Percentiles rank a stretch among this genome's conserved stretches.
phyloP scores from a whole-genome alignment of 2,113 vertebrate genomes.

The Scatophagus argus region DNA sequence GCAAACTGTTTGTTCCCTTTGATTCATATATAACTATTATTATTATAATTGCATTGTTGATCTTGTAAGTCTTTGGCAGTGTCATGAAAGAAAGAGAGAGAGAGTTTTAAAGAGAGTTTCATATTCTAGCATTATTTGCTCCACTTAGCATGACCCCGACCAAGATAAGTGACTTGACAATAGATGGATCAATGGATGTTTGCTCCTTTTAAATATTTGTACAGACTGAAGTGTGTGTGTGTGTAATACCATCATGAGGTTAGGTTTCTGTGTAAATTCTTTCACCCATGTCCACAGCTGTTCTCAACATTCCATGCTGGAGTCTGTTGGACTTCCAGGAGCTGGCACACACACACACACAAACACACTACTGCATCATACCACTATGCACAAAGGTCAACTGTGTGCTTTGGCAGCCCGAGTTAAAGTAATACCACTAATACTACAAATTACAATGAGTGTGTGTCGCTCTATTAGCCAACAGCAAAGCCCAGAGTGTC shows the following conservation, averaged over 20 bases:
- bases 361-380: not conserved
- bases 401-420: conserved; percentile 14
- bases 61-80: not conserved
- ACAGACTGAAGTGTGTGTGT: conserved; percentile 2
- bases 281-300: conserved; percentile 69
- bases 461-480: not conserved
- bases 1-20: no score
- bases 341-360: conserved; percentile 16
- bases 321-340: conserved; percentile 58
- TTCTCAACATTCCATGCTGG: conserved; percentile 68
- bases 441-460: not conserved
- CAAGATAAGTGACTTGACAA: not conserved
- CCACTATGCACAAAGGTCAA: conserved; percentile 17
- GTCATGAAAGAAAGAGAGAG: not conserved
- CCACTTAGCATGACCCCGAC: not conserved
- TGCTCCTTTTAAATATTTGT: conserved; percentile 16
- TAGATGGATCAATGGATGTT: not conserved
- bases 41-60: no score
- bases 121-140: not conserved
- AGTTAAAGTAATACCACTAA: conserved; percentile 16
- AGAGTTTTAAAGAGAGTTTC: not conserved
- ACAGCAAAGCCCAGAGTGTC: not conserved
- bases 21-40: no score
- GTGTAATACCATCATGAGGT: conserved; percentile 22
- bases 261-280: conserved; percentile 64